A percentile compares a stretch with the other conserved stretches of the same genome.
Evolutionary conservation across 2,797 vertebrate species (phyloP).

Genomic region (Columba guinea): DNA sequence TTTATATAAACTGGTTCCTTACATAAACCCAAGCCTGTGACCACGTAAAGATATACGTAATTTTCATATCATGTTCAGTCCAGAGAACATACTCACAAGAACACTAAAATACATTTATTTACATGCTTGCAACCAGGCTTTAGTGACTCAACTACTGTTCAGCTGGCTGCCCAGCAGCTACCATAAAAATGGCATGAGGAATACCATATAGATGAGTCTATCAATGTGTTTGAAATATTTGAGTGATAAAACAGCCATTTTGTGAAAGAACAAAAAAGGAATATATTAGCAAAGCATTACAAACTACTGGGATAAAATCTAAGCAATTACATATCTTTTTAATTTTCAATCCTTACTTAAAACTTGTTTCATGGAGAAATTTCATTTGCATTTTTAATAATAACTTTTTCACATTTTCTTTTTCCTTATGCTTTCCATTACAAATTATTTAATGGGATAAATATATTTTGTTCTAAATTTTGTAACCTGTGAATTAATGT

Average conservation of each 20-base stretch:
- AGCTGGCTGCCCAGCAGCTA: neutral
- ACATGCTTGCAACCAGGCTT: neutral
- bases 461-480: neutral
- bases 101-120: neutral
- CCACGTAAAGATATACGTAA: rapidly evolving
- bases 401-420: neutral
- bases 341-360: neutral
- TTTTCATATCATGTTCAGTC: neutral
- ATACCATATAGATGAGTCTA: neutral
- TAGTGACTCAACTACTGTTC: neutral
- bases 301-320: neutral
- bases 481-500: neutral
- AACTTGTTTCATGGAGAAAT: neutral
- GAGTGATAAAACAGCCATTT: neutral
- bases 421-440: neutral
- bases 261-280: neutral
- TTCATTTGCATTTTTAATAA: neutral
- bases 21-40: neutral
- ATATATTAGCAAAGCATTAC: neutral
- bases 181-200: neutral
- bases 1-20: neutral
- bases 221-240: neutral
- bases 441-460: neutral
- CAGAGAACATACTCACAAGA: neutral
- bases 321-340: neutral